These are phyloP conservation scores for Hippocampus kuda DNA, from an alignment of 2,797 vertebrate genomes.

Conservation along the genomic window DNA sequence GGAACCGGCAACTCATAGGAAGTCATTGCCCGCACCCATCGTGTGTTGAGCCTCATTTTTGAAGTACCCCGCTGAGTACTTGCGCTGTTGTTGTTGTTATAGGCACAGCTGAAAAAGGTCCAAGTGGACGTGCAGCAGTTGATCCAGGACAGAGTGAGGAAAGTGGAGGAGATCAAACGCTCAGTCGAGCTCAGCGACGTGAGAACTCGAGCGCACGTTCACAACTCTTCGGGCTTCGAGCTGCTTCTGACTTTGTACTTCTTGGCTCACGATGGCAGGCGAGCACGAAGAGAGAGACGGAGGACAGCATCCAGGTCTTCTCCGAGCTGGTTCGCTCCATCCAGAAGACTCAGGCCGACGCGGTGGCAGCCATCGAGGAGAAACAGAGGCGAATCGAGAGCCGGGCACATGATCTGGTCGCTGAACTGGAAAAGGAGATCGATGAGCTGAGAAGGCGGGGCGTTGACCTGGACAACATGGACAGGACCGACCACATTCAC, in stretches of 20 bases:
- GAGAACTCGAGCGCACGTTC: constrained; percentile 17
- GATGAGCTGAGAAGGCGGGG: constrained; percentile 54
- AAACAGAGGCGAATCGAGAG: constrained; percentile 59
- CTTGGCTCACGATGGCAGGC: constrained; percentile 31
- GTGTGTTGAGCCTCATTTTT: too few relatives aligned
- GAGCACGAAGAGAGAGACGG: constrained; percentile 57
- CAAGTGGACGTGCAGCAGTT: constrained; percentile 69
- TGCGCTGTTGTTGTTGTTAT: constrained; percentile 6
- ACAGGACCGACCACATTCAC: constrained; percentile 67
- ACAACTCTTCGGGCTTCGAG: not conserved
- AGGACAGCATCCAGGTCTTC: constrained; percentile 64
- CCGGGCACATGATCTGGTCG: constrained; percentile 52
- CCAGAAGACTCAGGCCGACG: constrained; percentile 62
- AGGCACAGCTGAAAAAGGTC: constrained; percentile 65
- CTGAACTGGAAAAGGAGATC: constrained; percentile 61
- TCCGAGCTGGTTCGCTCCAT: constrained; percentile 62
- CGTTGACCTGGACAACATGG: constrained; percentile 57
- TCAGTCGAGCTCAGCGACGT: constrained; percentile 65
- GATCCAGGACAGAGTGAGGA: constrained; percentile 66
- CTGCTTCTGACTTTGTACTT: not conserved
- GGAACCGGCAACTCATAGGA: too few relatives aligned
- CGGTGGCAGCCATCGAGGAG: constrained; percentile 58
- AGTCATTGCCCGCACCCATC: too few relatives aligned
- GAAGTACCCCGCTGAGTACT: not conserved
- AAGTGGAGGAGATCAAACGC: constrained; percentile 65